These are phyloP conservation scores for Listronotus oregonensis DNA, from an alignment of 1,140 invertebrate genomes.

Conservation along the genomic window DNA sequence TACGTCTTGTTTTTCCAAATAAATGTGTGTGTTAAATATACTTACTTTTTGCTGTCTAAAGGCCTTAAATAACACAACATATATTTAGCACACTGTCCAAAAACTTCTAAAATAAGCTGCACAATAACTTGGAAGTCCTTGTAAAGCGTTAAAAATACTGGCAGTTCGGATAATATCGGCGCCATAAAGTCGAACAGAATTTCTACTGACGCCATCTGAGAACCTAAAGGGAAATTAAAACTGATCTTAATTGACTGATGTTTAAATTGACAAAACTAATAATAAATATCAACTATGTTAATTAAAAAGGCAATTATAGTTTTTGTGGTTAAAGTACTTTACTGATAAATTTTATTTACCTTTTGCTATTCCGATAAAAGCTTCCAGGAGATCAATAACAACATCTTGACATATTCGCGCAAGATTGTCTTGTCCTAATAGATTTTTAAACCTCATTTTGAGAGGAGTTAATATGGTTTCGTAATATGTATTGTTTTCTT, in stretches of 20 bases:
- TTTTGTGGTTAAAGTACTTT: no score
- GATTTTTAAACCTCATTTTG: conserved; percentile 62
- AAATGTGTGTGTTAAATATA: no score
- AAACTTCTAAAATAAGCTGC: conserved; percentile 76
- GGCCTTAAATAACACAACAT: conserved; percentile 71
- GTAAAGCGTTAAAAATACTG: conserved; percentile 72
- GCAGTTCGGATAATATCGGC: conserved; percentile 68
- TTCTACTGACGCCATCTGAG: conserved; percentile 63
- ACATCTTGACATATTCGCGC: conserved; percentile 63
- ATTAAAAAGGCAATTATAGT: no score
- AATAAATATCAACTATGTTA: no score
- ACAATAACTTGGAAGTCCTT: conserved; percentile 84
- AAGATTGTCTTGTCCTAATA: conserved; percentile 65
- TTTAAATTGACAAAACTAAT: no score
- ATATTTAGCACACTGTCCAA: conserved; percentile 70
- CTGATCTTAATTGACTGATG: no score
- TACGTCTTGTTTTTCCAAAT: no score
- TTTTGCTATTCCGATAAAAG: conserved; percentile 68
- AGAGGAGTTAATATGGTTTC: conserved; percentile 66
- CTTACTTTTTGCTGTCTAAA: conserved; percentile 60
- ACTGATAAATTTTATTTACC: conserved; percentile 8
- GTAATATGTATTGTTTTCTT: conserved; percentile 58
- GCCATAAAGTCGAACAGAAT: conserved; percentile 68
- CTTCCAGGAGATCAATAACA: conserved; percentile 69
- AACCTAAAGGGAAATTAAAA: conserved; percentile 52